Conservation (phyloP, 2,113 vertebrate genomes). For the Alectura lathami region DNA sequence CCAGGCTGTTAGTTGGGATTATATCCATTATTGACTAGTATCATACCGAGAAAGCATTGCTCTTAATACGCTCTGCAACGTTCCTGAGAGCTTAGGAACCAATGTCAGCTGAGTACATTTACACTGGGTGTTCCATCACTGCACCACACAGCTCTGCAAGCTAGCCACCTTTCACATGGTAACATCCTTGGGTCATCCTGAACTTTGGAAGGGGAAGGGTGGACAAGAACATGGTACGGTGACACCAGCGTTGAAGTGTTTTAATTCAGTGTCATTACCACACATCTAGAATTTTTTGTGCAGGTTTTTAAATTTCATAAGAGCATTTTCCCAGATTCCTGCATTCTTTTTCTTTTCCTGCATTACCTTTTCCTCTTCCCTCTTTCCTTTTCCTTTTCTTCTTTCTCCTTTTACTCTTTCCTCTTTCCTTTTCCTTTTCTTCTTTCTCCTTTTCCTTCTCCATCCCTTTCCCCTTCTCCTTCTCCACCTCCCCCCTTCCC, state of each 20-base stretch:
- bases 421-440: not conserved
- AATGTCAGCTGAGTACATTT: not conserved
- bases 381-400: not conserved
- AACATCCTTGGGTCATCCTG: not conserved
- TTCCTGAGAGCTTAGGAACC: not conserved
- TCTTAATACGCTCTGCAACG: not conserved
- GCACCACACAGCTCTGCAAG: not conserved
- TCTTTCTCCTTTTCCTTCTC: not conserved
- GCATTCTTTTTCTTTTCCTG: not conserved
- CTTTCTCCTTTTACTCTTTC: not conserved
- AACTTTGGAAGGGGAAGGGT: not conserved
- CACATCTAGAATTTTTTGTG: accelerated
- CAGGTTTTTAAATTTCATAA: not conserved
- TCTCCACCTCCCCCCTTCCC: not conserved
- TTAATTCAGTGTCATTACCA: not conserved
- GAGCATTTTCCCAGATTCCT: not conserved
- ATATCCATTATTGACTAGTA: not conserved
- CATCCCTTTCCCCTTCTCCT: not conserved
- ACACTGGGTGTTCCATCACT: not conserved
- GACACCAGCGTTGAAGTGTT: not conserved
- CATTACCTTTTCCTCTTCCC: not conserved
- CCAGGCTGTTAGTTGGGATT: not conserved
- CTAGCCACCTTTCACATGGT: not conserved
- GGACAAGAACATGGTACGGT: not conserved
- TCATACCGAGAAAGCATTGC: not conserved